A percentile compares a stretch with the other conserved stretches of the same genome.
Evolutionary conservation across 1,140 invertebrate species (phyloP).

Genomic region (Hylaeus anthracinus): DNA sequence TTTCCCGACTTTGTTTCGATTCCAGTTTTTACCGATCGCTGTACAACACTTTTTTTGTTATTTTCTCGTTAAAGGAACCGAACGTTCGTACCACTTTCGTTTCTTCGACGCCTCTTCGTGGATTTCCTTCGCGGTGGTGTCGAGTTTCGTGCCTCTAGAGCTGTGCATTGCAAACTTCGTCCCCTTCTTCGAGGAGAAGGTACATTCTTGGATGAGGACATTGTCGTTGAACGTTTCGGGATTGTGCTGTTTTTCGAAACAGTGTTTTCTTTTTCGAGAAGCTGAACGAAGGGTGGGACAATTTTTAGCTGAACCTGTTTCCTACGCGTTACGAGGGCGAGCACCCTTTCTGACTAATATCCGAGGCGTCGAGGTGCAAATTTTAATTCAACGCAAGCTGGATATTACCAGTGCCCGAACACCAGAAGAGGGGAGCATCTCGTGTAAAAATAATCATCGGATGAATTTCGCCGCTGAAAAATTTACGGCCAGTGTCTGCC

Average conservation of each 20-base stretch:
- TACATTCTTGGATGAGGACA: too few species aligned
- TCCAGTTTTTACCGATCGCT: not conserved
- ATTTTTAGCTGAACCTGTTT: constrained; percentile 18
- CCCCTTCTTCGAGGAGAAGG: too few species aligned
- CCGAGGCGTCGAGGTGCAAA: constrained; percentile 21
- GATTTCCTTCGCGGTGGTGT: too few species aligned
- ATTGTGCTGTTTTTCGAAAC: too few species aligned
- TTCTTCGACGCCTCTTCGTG: too few species aligned
- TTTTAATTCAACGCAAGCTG: constrained; percentile 9
- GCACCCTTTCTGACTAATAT: constrained; percentile 47
- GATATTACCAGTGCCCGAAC: not conserved
- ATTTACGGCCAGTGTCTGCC: constrained; percentile 25
- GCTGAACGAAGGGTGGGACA: too few species aligned
- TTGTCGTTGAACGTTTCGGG: too few species aligned
- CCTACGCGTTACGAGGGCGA: constrained; percentile 18
- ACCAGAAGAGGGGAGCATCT: not conserved
- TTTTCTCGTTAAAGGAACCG: not conserved
- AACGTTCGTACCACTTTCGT: not conserved
- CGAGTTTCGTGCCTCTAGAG: too few species aligned
- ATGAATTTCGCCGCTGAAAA: constrained; percentile 25
- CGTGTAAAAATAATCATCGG: constrained; percentile 47
- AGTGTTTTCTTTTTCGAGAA: too few species aligned
- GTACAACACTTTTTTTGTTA: not conserved
- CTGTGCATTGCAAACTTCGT: too few species aligned
- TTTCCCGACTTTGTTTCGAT: not conserved